Evolutionary conservation across 2,113 vertebrate species (phyloP).

Genomic region (Tragelaphus buxtoni): DNA sequence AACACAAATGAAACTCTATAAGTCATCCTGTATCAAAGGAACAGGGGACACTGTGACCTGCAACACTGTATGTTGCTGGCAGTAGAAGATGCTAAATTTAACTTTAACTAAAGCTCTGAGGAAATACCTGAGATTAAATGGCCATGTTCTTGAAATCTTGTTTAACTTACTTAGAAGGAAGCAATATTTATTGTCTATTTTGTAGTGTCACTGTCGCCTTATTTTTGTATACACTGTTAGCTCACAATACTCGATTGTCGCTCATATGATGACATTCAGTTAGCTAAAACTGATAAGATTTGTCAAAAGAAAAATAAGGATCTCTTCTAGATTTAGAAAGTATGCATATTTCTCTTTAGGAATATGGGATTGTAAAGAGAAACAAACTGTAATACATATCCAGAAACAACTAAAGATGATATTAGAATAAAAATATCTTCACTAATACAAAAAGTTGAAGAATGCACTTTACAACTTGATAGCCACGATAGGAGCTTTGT

Average conservation of each 20-base stretch:
- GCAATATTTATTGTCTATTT: background rate
- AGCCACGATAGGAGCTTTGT: background rate
- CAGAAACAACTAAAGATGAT: background rate
- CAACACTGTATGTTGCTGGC: background rate
- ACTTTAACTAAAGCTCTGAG: constrained; percentile 25
- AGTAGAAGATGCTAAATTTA: background rate
- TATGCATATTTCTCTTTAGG: background rate
- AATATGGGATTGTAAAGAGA: background rate
- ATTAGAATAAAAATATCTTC: background rate
- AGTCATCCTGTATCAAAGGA: background rate
- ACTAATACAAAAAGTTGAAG: background rate
- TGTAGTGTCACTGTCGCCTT: background rate
- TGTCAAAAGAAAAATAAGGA: constrained; percentile 19
- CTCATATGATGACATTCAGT: background rate
- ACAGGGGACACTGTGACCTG: background rate
- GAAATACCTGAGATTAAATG: constrained; percentile 1
- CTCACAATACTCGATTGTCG: background rate
- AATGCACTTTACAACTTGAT: background rate
- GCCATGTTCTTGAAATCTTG: background rate
- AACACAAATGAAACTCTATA: background rate
- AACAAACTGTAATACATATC: background rate
- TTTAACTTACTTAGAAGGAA: constrained; percentile 18
- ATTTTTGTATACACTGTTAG: background rate
- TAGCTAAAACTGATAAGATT: background rate
- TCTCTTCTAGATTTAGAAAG: constrained; percentile 14